Evolutionary conservation across 2,113 vertebrate genomes (phyloP), one percentile per base, ranked within the genome.

Genomic region (Lates calcarifer): DNA sequence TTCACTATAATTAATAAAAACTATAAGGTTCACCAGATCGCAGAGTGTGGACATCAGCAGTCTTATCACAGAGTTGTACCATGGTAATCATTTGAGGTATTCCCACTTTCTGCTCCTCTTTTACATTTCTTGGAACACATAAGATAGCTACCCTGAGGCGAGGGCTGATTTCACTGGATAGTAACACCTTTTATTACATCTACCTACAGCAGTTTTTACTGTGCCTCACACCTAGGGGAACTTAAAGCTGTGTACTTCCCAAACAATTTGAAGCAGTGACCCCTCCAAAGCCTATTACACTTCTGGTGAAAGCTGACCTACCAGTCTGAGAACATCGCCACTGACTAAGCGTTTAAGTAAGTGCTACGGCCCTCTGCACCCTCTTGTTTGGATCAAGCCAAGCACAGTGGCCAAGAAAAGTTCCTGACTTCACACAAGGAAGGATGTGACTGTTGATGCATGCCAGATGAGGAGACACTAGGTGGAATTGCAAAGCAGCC

Each of bases 361-460:
- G 56, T 45, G 63, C 62, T 43, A 61, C 43, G 39, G 83, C 74
- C 86, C 65, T 82, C 63, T 82, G 69, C 81, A 82, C 43, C 65
- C 71, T 73, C 69, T 90, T 87, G 74, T 88, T 86, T 86, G 29
- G 70, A 77, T 29, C 74, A 63, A 88, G 76, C 56, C 77, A 74
- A 90, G 84, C 83, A 86, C 35, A 80, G 68, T 87, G 74, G 72
- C 84, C 83, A 84, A 89, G 81, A 65, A 83, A 85, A 56, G 71
- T 82, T 85, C 82, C 81, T 20, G 26, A 74, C 72, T 57, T 82
- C 69, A 79, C 82, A 85, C 66, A 85, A 82, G 89, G 87, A 89
- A 88, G 88, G 87, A 93, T 82, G 86, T 87, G 85, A 89, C 68
- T 81, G 41, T 85, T 91, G 89, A 90, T 89, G 88, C 88, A 82